phyloP scores from a whole-genome alignment of 2,797 vertebrate species.

The Bradypus variegatus region DNA sequence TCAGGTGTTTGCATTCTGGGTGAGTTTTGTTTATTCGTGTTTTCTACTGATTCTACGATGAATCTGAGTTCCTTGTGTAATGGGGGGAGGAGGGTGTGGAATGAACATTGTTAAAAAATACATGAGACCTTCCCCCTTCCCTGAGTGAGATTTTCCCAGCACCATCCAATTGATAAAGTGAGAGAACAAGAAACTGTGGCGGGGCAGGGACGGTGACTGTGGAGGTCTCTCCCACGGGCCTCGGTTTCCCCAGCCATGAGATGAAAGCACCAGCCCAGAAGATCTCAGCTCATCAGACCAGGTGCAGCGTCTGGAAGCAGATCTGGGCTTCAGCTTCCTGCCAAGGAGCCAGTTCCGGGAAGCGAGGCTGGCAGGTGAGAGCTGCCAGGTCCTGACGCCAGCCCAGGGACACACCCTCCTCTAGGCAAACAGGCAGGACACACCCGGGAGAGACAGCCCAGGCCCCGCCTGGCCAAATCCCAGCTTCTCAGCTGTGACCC shows the following conservation, averaged over 20 bases:
- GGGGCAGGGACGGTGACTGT: rapidly evolving
- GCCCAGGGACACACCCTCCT: neutral
- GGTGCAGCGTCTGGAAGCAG: neutral
- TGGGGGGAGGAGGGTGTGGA: too few relatives aligned
- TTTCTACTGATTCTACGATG: neutral
- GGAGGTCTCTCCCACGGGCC: neutral
- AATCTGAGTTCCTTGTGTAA: neutral
- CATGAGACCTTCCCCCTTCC: neutral
- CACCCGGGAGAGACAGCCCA: neutral
- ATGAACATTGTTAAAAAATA: neutral
- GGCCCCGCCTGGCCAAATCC: neutral
- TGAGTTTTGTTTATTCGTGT: neutral
- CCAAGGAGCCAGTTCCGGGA: neutral
- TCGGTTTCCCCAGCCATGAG: neutral
- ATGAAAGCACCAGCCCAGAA: neutral
- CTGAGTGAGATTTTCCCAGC: neutral
- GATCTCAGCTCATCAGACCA: neutral
- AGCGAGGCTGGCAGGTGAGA: neutral
- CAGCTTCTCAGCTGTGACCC: neutral
- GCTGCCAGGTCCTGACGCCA: neutral
- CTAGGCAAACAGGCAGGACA: neutral
- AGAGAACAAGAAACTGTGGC: neutral
- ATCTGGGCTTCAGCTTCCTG: neutral
- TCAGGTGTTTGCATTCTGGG: neutral
- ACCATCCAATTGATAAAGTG: rapidly evolving